phyloP scores from a whole-genome alignment of 2,888 invertebrate genomes.

The Nephrotoma guestfalica region DNA sequence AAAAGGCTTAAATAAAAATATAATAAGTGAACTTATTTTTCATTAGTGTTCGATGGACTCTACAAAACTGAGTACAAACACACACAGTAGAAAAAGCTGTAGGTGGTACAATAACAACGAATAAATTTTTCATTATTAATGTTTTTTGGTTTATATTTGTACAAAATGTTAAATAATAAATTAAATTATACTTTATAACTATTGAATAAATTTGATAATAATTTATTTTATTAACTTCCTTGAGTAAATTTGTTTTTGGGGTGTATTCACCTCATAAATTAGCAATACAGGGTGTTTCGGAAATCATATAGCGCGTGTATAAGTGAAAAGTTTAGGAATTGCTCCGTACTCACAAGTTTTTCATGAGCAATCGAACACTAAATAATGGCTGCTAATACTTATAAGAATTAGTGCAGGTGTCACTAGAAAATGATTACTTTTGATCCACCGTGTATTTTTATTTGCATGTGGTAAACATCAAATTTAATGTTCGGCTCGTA shows the following conservation, averaged over 20 bases:
- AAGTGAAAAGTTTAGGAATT: too few species aligned
- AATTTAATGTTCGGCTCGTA: too few species aligned
- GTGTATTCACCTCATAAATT: neutral
- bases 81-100: neutral
- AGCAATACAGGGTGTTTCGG: too few species aligned
- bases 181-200: neutral
- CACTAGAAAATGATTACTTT: too few species aligned
- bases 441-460: too few species aligned
- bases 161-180: neutral
- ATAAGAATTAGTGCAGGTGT: too few species aligned
- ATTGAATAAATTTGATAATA: neutral
- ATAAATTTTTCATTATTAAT: neutral
- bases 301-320: too few species aligned
- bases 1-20: neutral
- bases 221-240: neutral
- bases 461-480: too few species aligned
- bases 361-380: too few species aligned
- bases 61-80: neutral
- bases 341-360: too few species aligned
- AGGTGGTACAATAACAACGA: neutral
- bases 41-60: neutral
- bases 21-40: neutral
- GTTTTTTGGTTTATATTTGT: neutral
- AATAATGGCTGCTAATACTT: too few species aligned
- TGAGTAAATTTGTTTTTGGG: neutral